These are phyloP conservation scores for Nephrotoma guestfalica DNA, from an alignment of 2,888 invertebrate genomes.

Conservation along the genomic window DNA sequence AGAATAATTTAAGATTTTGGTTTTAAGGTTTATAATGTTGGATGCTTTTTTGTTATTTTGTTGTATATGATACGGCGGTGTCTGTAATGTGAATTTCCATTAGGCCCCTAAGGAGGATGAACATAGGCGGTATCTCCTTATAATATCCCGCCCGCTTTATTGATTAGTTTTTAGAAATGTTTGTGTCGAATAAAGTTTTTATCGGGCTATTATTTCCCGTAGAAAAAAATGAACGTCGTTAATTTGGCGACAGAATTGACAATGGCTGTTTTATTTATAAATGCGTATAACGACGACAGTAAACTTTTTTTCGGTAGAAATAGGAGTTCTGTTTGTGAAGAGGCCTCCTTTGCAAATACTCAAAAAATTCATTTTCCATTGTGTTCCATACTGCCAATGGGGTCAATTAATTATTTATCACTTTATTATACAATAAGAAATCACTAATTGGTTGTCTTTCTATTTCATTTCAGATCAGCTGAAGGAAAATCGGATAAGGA, in stretches of 20 bases:
- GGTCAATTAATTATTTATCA: background rate
- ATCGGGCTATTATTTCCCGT: background rate
- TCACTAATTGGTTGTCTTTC: background rate
- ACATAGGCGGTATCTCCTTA: background rate
- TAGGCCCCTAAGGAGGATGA: background rate
- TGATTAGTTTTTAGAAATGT: background rate
- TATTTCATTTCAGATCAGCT: slow-evolving; percentile 52
- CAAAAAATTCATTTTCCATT: background rate
- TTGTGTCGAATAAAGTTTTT: background rate
- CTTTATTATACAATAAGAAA: background rate
- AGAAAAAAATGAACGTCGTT: background rate
- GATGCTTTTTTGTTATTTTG: no score
- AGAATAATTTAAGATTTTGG: background rate
- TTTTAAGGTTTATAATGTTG: background rate
- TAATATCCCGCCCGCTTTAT: background rate
- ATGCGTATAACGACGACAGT: background rate
- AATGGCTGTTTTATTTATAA: background rate
- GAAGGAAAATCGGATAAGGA: slow-evolving; percentile 87
- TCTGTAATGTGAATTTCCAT: background rate
- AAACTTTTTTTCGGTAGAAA: background rate
- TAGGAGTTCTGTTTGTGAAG: background rate
- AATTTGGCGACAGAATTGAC: background rate
- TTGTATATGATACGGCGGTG: background rate
- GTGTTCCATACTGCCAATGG: background rate
- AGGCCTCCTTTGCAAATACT: background rate